Evolutionary conservation across 2,888 invertebrate genomes (phyloP), one percentile per base, ranked within the genome.

Genomic region (Temnothorax unifasciatus): DNA sequence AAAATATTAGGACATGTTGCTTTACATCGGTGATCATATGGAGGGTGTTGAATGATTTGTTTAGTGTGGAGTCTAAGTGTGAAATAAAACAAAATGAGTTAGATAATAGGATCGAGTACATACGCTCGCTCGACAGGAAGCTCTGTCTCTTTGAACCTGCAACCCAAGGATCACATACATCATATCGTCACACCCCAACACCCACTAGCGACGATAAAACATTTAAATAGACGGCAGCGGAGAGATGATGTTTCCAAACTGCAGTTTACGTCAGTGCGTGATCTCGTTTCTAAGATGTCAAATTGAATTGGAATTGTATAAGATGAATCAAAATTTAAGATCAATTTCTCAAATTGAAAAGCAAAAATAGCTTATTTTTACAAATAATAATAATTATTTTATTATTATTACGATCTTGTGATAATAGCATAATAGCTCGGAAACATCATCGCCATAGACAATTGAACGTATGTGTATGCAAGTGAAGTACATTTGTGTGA

Each of bases 141-240:
- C 96, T 97, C 97, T 95, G 97, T 96, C 96, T 97, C 97, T 97
- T 97, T 97, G 97, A 97, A 97, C 97, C 97, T 97, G 97, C 94
- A 97, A 97, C 93, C 94, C 93, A 95, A 94, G 93, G 93, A 95
- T 93, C 92, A 95, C 88, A 94, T 90, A 93, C 89, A 90, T 94
- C 89, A 92, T 89, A 88, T 89, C 86, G 89, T 90, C 91, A 91
- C 90, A 92, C 85, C 83, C 91, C 90, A 90, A 81, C 91, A 92
- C 89, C 89, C 87, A 85, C 84, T 90, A 87, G 77, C 85, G 77
- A 88, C 81, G 74, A 38, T 61, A 73, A 68, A 66, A 83, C 79
- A 68, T 13, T 69, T 52, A 81, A 50, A 38, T 68, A 50, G 18
- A 76, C 38, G 63, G 54, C 38, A 50, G 34, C 50, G 50, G 25